Conservation (phyloP, 2,797 vertebrate genomes). For the Alfaro cultratus region DNA sequence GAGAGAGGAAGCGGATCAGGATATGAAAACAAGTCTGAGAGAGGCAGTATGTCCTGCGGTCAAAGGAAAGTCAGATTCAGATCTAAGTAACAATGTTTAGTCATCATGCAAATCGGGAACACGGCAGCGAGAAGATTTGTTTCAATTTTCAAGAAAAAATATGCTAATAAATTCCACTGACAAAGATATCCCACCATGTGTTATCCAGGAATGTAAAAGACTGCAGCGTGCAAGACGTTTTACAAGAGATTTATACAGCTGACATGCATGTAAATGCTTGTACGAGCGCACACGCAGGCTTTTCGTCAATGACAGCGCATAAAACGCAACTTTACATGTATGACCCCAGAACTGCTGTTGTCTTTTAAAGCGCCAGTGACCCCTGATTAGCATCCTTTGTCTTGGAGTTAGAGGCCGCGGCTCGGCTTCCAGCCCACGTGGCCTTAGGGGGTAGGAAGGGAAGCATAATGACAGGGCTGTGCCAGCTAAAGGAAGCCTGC, state of each 20-base stretch:
- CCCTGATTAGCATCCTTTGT: slow-evolving; percentile 19
- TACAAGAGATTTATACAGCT: slow-evolving; percentile 19
- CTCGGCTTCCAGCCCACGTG: slow-evolving; percentile 17
- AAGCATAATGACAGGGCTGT: slow-evolving; percentile 69
- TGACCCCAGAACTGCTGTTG: background rate
- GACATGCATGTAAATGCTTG: slow-evolving; percentile 1
- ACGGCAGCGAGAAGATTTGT: background rate
- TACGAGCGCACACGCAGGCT: background rate
- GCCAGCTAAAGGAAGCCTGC: slow-evolving; percentile 41
- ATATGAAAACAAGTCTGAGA: background rate
- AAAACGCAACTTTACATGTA: background rate
- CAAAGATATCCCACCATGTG: background rate
- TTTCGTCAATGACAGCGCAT: background rate
- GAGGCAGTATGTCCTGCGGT: slow-evolving; percentile 19
- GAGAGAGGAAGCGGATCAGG: slow-evolving; percentile 16
- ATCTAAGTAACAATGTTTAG: background rate
- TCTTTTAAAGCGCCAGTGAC: slow-evolving; percentile 12
- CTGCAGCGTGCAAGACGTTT: slow-evolving; percentile 14
- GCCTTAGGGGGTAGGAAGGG: slow-evolving; percentile 41
- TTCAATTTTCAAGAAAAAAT: background rate
- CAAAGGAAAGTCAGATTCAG: slow-evolving; percentile 30
- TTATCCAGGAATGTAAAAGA: slow-evolving; percentile 8
- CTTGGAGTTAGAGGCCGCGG: slow-evolving; percentile 12
- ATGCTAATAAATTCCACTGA: slow-evolving; percentile 11
- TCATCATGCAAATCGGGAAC: background rate